Evolutionary conservation across 2,113 vertebrate species (phyloP).

Genomic region (Myrmecobius fasciatus): DNA sequence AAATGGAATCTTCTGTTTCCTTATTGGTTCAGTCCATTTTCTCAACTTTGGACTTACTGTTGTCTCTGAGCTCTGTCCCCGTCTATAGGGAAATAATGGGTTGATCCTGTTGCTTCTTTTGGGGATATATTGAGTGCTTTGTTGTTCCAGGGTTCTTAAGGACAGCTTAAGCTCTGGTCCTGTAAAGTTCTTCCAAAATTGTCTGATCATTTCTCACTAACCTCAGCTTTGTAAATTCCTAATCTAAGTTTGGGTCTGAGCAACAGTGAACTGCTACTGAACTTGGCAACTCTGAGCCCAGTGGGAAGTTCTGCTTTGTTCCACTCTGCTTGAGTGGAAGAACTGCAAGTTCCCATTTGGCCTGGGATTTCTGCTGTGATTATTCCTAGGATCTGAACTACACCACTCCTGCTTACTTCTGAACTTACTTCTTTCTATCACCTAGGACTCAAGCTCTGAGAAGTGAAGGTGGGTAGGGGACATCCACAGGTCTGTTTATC

Average conservation of each 20-base stretch:
- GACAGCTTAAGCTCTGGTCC: not conserved
- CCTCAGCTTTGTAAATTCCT: not conserved
- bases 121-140: not conserved
- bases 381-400: not conserved
- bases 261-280: too few relatives aligned
- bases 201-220: not conserved
- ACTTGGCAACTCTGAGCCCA: too few relatives aligned
- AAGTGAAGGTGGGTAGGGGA: too few relatives aligned
- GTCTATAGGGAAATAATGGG: not conserved
- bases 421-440: not conserved
- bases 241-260: too few relatives aligned
- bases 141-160: not conserved
- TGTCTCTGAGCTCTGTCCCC: not conserved
- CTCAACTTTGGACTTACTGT: not conserved
- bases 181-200: not conserved
- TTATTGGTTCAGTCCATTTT: not conserved
- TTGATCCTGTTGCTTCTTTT: not conserved
- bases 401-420: not conserved
- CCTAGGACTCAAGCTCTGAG: too few relatives aligned
- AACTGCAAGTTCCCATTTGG: not conserved
- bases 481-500: too few relatives aligned
- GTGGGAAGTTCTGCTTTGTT: too few relatives aligned
- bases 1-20: too few relatives aligned
- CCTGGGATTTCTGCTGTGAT: not conserved
- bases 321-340: too few relatives aligned